Evolutionary conservation across 1,140 invertebrate genomes (phyloP), one percentile per base, ranked within the genome.

Genomic region (Hermetia illucens): DNA sequence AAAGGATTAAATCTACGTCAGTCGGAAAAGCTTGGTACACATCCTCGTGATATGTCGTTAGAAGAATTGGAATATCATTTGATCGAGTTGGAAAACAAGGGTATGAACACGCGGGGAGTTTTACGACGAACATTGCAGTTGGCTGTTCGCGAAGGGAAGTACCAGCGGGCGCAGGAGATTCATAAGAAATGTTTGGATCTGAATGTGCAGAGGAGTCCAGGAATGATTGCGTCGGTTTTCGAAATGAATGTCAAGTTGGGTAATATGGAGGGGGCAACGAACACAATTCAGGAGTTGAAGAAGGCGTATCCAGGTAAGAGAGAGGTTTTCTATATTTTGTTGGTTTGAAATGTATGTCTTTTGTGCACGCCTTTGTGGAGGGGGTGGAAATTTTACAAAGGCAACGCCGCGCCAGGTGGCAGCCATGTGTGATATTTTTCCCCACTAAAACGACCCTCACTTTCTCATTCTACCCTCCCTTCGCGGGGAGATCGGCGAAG

Each of bases 1-100:
- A 34, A 5, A 34, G 5, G 6, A 34, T 27, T 18, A 21, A 16
- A 17, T 1, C 20, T 34, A 10, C 38, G 33, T 12, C 3, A 21
- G 16, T 27, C 18, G 32, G 16, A 34, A 25, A 34, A n/a, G 19
- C 29, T 32, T 12, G 22, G 15, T 2, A 51, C 52, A 33, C 55
- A 63, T 44, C 56, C 55, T 9, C 46, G 48, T 5, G 53, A 66
- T 32, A 71, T 72, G 70, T 53, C 44, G 17, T 10, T 57, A 1
- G 62, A 69, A 3, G 56, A 70, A 41, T 42, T 74, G 29, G 62
- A 69, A 43, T 58, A 52, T 36, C 68, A 69, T 49, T 44, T 71
- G 0, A 44, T 63, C 2, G 66, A 72, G 41, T 44, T 72, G 30
- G 55, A 61, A 44, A 39, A 45, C 10, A 66, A 71, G 44, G 44